phyloP scores from a whole-genome alignment of 2,797 vertebrate genomes.

The Brachyalestes nurse region DNA sequence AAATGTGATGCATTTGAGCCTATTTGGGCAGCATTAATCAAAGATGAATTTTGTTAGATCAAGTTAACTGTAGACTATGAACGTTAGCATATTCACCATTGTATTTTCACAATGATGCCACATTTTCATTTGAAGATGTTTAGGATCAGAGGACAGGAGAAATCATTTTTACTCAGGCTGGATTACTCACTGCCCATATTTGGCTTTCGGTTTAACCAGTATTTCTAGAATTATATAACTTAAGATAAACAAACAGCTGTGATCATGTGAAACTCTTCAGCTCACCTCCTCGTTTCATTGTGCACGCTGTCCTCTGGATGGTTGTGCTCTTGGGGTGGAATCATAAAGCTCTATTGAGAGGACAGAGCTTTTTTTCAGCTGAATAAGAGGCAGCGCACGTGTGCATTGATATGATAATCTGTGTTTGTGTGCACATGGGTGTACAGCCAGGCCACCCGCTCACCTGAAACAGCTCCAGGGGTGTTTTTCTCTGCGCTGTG shows the following conservation, averaged over 20 bases:
- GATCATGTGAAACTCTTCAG: conserved; percentile 2
- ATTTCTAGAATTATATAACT: neutral
- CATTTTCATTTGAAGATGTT: neutral
- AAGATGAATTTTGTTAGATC: neutral
- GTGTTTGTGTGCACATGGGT: conserved; percentile 41
- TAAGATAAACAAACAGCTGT: neutral
- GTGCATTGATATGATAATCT: conserved; percentile 46
- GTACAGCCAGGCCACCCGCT: conserved; percentile 38
- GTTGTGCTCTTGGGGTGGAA: neutral
- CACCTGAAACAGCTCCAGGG: conserved; percentile 44
- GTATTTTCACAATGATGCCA: neutral
- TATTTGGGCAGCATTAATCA: too few relatives aligned
- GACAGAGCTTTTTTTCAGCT: conserved; percentile 35
- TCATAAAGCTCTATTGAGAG: conserved; percentile 19
- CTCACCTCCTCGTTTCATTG: neutral
- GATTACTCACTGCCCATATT: neutral
- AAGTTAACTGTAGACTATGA: neutral
- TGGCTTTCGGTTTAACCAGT: neutral
- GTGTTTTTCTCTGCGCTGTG: conserved; percentile 55
- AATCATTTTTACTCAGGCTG: too few relatives aligned
- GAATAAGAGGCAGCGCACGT: conserved; percentile 36
- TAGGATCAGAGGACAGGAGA: neutral
- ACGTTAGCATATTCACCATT: neutral
- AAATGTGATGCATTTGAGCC: too few relatives aligned
- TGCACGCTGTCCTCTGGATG: neutral